These are phyloP conservation scores for Albula goreensis DNA, from an alignment of 2,113 vertebrate species.

Conservation along the genomic window DNA sequence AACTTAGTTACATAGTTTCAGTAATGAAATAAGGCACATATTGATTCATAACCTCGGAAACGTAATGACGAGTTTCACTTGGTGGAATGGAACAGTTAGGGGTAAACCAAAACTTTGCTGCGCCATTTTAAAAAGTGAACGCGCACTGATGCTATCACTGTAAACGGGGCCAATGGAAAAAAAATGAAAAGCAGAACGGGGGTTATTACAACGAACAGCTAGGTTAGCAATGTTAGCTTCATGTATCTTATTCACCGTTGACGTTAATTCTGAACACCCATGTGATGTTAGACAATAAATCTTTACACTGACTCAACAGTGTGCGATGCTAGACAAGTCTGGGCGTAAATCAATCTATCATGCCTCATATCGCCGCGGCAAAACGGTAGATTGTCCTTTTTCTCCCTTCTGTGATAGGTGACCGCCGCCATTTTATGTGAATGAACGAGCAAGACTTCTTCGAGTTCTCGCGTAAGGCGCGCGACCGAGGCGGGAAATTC, in stretches of 20 bases:
- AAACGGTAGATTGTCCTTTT: neutral
- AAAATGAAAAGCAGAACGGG: constrained; percentile 1
- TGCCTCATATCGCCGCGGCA: neutral
- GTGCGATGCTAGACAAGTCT: neutral
- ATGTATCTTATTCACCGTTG: neutral
- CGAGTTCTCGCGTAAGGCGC: constrained; percentile 22
- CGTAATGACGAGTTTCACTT: too few species aligned
- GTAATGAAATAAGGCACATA: neutral
- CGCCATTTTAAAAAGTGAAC: constrained; percentile 31
- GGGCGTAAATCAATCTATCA: neutral
- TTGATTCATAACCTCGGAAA: neutral
- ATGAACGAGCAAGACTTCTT: constrained; percentile 31
- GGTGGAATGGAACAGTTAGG: neutral
- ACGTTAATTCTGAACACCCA: neutral
- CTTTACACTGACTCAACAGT: neutral
- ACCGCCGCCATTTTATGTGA: constrained; percentile 45
- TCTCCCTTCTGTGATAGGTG: neutral
- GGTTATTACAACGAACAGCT: neutral
- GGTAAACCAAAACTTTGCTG: constrained; percentile 7
- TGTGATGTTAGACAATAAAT: neutral
- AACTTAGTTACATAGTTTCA: too few species aligned
- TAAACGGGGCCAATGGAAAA: neutral
- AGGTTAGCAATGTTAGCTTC: neutral
- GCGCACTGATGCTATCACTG: constrained; percentile 3
- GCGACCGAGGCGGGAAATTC: constrained; percentile 41